Percentiles rank a stretch among this genome's conserved stretches.
These are phyloP conservation scores for Rallus crepitans DNA, from an alignment of 2,797 vertebrate species.

Conservation along the genomic window DNA sequence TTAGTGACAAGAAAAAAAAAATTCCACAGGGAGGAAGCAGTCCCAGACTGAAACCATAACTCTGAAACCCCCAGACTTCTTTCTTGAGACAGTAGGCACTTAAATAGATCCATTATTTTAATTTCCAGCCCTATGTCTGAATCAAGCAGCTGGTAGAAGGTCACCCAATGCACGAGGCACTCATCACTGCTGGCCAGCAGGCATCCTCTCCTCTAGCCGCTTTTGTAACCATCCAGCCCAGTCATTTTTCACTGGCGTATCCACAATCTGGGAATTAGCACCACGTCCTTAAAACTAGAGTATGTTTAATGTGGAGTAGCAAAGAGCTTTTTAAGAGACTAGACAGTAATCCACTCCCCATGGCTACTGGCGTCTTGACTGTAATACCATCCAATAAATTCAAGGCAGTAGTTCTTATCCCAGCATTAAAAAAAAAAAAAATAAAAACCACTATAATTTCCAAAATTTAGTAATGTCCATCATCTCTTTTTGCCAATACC, in stretches of 20 bases:
- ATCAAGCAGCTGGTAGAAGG: constrained; percentile 78
- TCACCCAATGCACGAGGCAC: constrained; percentile 59
- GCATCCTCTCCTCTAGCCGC: constrained; percentile 62
- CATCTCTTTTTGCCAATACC: constrained; percentile 77
- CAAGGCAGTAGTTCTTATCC: constrained; percentile 76
- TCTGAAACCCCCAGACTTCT: constrained; percentile 83
- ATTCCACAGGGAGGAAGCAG: constrained; percentile 82
- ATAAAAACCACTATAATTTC: constrained; percentile 75
- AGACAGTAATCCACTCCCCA: constrained; percentile 81
- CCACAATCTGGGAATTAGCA: constrained; percentile 76
- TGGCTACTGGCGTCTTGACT: constrained; percentile 77
- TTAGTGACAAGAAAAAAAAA: constrained; percentile 78
- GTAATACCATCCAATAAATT: constrained; percentile 76
- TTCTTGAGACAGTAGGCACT: constrained; percentile 81
- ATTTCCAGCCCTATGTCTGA: constrained; percentile 79
- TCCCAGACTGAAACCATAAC: constrained; percentile 79
- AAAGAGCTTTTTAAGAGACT: constrained; percentile 68
- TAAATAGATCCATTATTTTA: constrained; percentile 80
- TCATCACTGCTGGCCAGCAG: constrained; percentile 65
- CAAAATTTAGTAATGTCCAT: constrained; percentile 78
- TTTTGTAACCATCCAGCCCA: constrained; percentile 82
- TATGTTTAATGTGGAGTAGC: constrained; percentile 67
- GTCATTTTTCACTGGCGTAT: constrained; percentile 78
- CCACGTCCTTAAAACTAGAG: constrained; percentile 77
- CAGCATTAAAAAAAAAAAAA: constrained; percentile 67